phyloP scores from a whole-genome alignment of 2,113 vertebrate species.

The Octodon degus region DNA sequence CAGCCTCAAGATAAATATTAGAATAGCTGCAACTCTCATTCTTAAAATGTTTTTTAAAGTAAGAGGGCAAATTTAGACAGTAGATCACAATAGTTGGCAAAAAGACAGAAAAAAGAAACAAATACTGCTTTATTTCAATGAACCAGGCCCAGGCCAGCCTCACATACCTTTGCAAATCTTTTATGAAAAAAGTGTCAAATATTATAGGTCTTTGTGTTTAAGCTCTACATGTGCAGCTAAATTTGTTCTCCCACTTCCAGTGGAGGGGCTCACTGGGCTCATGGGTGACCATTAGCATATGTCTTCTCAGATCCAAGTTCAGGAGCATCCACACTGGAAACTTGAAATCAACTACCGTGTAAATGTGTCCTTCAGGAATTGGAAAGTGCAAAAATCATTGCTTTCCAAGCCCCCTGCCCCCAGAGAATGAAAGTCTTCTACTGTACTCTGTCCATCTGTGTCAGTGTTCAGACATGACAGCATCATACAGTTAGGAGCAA shows the following conservation, averaged over 20 bases:
- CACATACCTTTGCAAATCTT: constrained; percentile 21
- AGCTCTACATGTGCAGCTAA: background rate
- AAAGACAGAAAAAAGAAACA: constrained; percentile 63
- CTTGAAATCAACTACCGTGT: background rate
- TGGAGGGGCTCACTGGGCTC: background rate
- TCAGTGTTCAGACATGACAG: background rate
- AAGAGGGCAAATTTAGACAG: constrained; percentile 63
- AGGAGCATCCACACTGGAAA: background rate
- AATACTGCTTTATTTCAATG: constrained; percentile 67
- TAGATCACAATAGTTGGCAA: constrained; percentile 69
- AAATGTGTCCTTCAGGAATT: background rate
- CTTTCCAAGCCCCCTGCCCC: background rate
- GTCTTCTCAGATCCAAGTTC: background rate
- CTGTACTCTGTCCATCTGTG: background rate
- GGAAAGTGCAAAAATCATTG: background rate
- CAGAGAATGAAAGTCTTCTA: background rate
- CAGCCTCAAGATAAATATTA: constrained; percentile 60
- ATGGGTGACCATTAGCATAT: background rate
- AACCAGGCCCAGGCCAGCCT: background rate
- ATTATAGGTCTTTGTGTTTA: constrained; percentile 13
- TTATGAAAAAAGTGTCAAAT: constrained; percentile 26
- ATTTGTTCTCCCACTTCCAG: background rate
- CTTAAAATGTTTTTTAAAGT: constrained; percentile 39
- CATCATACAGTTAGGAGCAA: background rate
- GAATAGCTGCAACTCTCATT: constrained; percentile 57